Conservation (phyloP, 2,797 vertebrate genomes). For the Mastacembelus armatus region DNA sequence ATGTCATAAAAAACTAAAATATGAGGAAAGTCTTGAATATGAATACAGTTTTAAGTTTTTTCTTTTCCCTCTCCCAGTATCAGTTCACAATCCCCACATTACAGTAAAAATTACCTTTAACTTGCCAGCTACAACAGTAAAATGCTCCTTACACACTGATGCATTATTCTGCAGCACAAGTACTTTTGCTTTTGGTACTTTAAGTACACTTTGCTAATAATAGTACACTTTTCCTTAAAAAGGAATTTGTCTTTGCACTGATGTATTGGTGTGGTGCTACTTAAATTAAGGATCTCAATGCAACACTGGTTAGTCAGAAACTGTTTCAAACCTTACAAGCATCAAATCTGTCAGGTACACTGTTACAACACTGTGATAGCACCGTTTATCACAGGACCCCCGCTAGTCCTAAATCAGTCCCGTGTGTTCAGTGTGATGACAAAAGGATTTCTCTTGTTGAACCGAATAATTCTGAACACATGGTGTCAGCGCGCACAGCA, state of each 20-base stretch:
- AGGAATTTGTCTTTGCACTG: neutral
- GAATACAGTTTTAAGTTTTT: too few species aligned
- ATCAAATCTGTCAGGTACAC: neutral
- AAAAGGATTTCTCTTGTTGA: slow-evolving; percentile 5
- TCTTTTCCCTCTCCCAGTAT: too few species aligned
- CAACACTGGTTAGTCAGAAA: neutral
- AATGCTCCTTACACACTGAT: too few species aligned
- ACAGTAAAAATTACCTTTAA: too few species aligned
- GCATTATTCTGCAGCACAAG: too few species aligned
- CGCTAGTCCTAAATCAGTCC: slow-evolving; percentile 8
- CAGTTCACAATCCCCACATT: too few species aligned
- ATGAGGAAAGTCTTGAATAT: neutral
- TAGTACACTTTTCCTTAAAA: neutral
- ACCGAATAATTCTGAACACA: slow-evolving; percentile 34
- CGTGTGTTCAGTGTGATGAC: neutral
- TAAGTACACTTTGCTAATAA: too few species aligned
- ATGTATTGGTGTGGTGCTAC: neutral
- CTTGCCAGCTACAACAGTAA: too few species aligned
- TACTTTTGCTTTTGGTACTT: too few species aligned
- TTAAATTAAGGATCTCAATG: neutral
- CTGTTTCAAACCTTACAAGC: neutral
- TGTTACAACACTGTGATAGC: neutral
- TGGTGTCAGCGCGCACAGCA: slow-evolving; percentile 11
- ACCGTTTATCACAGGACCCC: slow-evolving; percentile 5
- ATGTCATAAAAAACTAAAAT: neutral